A percentile compares a stretch with the other conserved stretches of the same genome.
phyloP scores from a whole-genome alignment of 2,888 invertebrate species.

The Nebria salina region DNA sequence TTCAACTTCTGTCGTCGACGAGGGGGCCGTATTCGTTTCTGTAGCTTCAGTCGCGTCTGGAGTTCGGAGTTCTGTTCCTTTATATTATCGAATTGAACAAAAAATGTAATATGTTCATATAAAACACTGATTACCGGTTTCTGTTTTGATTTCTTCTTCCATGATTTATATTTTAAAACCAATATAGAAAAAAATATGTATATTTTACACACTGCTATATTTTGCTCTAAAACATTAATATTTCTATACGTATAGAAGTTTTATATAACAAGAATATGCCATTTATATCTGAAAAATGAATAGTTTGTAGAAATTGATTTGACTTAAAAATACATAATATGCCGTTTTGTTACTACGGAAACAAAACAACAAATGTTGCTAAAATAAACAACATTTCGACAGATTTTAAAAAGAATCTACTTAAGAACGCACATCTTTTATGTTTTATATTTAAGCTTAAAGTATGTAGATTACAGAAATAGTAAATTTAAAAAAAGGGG shows the following conservation, averaged over 20 bases:
- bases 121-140: not conserved
- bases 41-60: too few species aligned
- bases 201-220: not conserved
- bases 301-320: not conserved
- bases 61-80: too few species aligned
- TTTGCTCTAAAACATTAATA: not conserved
- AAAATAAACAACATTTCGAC: not conserved
- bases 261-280: not conserved
- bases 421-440: too few species aligned
- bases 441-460: too few species aligned
- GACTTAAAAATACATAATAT: not conserved
- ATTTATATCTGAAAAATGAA: not conserved
- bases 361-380: too few species aligned
- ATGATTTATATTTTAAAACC: not conserved
- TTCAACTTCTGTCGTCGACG: slow-evolving; percentile 16
- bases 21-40: too few species aligned
- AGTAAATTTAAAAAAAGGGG: too few species aligned
- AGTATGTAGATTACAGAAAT: too few species aligned
- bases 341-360: not conserved
- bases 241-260: not conserved
- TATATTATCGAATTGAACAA: too few species aligned
- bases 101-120: not conserved
- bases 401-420: too few species aligned
- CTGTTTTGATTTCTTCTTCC: not conserved
- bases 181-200: not conserved